phyloP scores from a whole-genome alignment of 2,113 vertebrate genomes.

The Callipepla californica region DNA sequence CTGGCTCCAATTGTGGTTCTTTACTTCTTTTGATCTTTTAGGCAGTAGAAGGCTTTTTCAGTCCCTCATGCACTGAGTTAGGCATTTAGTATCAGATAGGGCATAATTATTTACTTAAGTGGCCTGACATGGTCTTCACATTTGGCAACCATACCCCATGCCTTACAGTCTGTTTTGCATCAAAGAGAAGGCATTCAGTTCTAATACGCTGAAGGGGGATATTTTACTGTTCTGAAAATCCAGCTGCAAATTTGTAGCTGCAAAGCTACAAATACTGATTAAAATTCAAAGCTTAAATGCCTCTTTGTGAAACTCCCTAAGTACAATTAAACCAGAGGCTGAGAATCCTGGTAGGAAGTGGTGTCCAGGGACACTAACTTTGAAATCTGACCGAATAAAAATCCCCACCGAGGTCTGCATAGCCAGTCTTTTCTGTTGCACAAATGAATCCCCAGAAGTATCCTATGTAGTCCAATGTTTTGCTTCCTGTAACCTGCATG shows the following conservation, averaged over 20 bases:
- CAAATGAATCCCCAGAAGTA: constrained; percentile 17
- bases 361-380: constrained; percentile 77
- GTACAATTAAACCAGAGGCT: constrained; percentile 80
- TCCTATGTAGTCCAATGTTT: background rate
- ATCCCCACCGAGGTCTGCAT: constrained; percentile 1
- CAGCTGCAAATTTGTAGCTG: constrained; percentile 36
- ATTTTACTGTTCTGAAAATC: constrained; percentile 52
- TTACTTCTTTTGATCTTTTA: constrained; percentile 33
- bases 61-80: background rate
- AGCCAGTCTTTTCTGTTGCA: constrained; percentile 21
- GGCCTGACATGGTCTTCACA: background rate
- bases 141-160: constrained; percentile 4
- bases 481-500: constrained; percentile 38
- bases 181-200: constrained; percentile 8
- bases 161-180: constrained; percentile 30
- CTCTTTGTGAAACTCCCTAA: constrained; percentile 87
- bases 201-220: constrained; percentile 29
- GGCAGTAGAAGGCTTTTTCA: constrained; percentile 25
- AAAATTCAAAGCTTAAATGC: constrained; percentile 69
- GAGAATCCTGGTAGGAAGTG: constrained; percentile 77
- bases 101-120: constrained; percentile 12
- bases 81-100: background rate
- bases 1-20: background rate
- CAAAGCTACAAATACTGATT: constrained; percentile 19
- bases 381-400: constrained; percentile 57